Base-by-base conservation (phyloP, 2,888 invertebrate species). In the Polydrusus tereticollis region DNA sequence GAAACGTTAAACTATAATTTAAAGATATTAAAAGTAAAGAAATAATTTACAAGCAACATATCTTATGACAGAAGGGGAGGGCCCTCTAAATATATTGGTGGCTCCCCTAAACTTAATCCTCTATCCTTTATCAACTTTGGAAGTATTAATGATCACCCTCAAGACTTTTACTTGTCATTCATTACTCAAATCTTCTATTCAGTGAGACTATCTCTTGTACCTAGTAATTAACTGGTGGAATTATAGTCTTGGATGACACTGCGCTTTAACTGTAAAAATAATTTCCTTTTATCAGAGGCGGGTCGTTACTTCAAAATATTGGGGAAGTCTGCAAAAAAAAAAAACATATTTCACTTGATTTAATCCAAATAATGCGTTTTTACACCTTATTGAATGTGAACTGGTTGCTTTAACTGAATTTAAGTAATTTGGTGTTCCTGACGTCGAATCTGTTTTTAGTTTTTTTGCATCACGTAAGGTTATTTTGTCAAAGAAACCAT, bases 101-200 rank as follows among this genome's bases (percentile, higher is more conserved):
- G 23, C 50, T 26, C 14, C 26, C 50, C 23, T 50, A 50, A 20
- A 45, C 12, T 45, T 45, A 18, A 50, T 50, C 26, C 14, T n/a
- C 20, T 21, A 50, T 47, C 23, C 23, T 23, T 47, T 47, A 21
- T 50, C 45, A 45, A 45, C 45, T 18, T 45, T 14, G 12, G 14
- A 50, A 26, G 26, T 26, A 50, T 50, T 50, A 21, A 41, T 58
- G 8, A 58, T 41, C 14, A 21, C 58, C 58, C 23, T 41, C 20
- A 58, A 58, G 10, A 58, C 21, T 58, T 21, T 58, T 58, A 41
- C 58, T 33, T 33, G 41, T 58, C 41, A 58, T 58, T 58, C 58
- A 58, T 58, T 58, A 58, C 58, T 21, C n/a, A 41, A 41, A 58
- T 58, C 58, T 38, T 41, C 18, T 58, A 38, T 58, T 41, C 58